These are phyloP conservation scores for Boloria euphrosyne DNA, from an alignment of 2,888 invertebrate species.

Conservation along the genomic window DNA sequence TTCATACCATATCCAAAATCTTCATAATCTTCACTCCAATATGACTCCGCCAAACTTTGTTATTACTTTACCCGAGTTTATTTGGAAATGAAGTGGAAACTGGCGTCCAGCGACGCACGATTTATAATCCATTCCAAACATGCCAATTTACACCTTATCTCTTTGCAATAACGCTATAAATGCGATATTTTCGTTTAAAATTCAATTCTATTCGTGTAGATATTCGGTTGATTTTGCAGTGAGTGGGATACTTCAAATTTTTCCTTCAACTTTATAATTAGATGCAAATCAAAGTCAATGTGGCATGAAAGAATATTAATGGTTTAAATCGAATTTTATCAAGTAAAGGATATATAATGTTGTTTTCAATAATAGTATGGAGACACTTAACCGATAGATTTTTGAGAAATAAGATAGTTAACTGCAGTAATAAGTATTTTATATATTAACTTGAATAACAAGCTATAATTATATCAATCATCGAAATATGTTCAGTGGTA, in stretches of 20 bases:
- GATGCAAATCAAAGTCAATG: constrained; percentile 36
- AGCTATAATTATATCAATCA: too few relatives aligned
- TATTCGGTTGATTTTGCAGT: constrained; percentile 16
- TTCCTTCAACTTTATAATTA: constrained; percentile 36
- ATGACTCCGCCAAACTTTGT: constrained; percentile 68
- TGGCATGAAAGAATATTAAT: constrained; percentile 23
- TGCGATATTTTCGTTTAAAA: constrained; percentile 8
- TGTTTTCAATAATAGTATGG: too few relatives aligned
- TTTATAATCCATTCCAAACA: constrained; percentile 55
- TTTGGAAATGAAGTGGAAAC: constrained; percentile 73
- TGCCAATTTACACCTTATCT: constrained; percentile 49
- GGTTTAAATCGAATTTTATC: constrained; percentile 14
- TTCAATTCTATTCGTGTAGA: constrained; percentile 11
- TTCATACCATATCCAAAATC: constrained; percentile 47
- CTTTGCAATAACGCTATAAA: constrained; percentile 35
- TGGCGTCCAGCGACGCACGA: constrained; percentile 62
- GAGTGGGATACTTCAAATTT: constrained; percentile 3
- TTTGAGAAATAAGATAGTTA: too few relatives aligned
- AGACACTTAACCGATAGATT: too few relatives aligned
- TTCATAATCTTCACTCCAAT: constrained; percentile 48
- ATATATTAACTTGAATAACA: too few relatives aligned
- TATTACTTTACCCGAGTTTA: constrained; percentile 72
- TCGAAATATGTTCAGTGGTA: too few relatives aligned
- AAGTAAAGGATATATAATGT: background rate
- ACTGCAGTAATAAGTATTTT: too few relatives aligned